Evolutionary conservation across 2,888 invertebrate genomes (phyloP), one percentile per base, ranked within the genome.

Genomic region (Cerastis leucographa): DNA sequence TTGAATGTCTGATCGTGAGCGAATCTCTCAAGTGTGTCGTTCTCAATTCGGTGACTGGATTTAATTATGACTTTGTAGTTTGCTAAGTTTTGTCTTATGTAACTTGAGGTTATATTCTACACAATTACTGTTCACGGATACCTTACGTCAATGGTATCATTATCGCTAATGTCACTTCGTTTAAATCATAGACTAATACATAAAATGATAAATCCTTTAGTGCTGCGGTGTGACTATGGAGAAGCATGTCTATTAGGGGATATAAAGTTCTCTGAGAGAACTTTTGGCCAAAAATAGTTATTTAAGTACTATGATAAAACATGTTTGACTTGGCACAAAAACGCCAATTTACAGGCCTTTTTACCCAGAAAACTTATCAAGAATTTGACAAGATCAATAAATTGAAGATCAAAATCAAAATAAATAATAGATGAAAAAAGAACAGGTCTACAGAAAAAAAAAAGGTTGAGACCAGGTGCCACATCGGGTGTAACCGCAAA

Each of bases 21-120:
- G 62, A 71, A 81, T 70, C 72, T 76, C 9, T 66, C 17, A 67
- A 71, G 78, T 71, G 76, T 67, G 66, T 19, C 61, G 40, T 29
- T 78, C 69, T 72, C 49, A 61, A 71, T 83, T 74, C 64, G 42
- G 54, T 9, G 74, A 71, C 59, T 44, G 59, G 62, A 29, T 71
- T 22, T 79, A 70, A 74, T 79, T 54, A 68, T 71, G 62, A n/a
- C 7, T 71, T 25, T 59, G 51, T 59, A 59, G 46, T 51, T 22
- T 64, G 67, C 22, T 64, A 49, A 71, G 35, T 29, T 79, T 69
- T n/a, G 5, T 40, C 29, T 78, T 51, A 35, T 35, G 42, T 82
- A 82, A 72, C 17, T 44, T 70, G 9, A 54, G 22, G 17, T 51
- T 66, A 40, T 66, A 40, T 46, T 66, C 29, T 11, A 46, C 11